Evolutionary conservation across 2,113 vertebrate genomes (phyloP).

Genomic region (Hypanus sabinus): DNA sequence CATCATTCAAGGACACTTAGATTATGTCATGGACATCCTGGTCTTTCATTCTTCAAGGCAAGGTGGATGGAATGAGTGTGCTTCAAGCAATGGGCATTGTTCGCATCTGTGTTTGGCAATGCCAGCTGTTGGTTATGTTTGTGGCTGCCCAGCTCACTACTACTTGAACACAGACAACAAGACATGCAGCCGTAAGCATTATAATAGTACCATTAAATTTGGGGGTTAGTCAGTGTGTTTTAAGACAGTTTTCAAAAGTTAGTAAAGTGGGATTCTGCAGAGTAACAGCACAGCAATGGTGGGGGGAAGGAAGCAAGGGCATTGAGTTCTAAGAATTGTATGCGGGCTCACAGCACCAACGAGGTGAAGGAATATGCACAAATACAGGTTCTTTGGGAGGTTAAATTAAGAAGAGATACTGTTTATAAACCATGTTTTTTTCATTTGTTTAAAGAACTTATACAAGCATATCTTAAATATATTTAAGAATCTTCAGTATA

Average conservation of each 20-base stretch:
- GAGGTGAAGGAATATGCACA: not conserved
- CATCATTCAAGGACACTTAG: slow-evolving; percentile 88
- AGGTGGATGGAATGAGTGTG: slow-evolving; percentile 90
- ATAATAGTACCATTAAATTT: not conserved
- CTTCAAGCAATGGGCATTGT: slow-evolving; percentile 88
- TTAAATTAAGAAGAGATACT: not conserved
- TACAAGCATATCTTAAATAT: not conserved
- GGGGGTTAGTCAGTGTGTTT: not conserved
- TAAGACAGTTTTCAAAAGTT: not conserved
- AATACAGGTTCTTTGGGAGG: not conserved
- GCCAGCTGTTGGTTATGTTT: slow-evolving; percentile 76
- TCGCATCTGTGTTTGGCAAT: slow-evolving; percentile 91
- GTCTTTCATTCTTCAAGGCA: slow-evolving; percentile 93
- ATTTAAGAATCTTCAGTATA: not conserved
- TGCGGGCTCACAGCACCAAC: not conserved
- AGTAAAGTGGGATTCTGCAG: not conserved
- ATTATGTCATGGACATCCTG: slow-evolving; percentile 96
- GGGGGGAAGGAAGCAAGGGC: not conserved
- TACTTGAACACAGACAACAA: slow-evolving; percentile 89
- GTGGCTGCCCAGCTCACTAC: slow-evolving; percentile 91
- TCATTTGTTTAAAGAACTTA: not conserved
- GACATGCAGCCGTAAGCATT: slow-evolving; percentile 83
- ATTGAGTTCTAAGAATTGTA: not conserved
- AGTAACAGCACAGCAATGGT: not conserved
- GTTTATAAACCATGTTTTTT: too few species aligned